A percentile compares a stretch with the other conserved stretches of the same genome.
phyloP scores from a whole-genome alignment of 2,797 vertebrate species.

The Ctenosaura bakeri region DNA sequence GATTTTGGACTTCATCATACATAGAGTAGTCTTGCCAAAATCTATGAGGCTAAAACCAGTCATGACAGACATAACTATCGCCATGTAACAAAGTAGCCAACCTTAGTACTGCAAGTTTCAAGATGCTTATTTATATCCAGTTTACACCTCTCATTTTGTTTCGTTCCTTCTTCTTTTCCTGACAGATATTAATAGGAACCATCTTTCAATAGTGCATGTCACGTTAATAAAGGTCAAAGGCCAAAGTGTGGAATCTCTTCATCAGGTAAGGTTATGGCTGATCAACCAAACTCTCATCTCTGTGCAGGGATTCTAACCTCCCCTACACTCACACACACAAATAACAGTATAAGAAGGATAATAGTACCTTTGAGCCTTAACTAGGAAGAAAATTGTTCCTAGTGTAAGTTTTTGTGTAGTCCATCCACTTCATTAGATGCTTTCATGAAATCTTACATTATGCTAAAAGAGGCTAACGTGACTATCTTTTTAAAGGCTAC shows the following conservation, averaged over 20 bases:
- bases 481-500: too few relatives aligned
- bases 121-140: conserved; percentile 9
- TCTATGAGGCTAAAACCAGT: not conserved
- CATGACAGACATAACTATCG: not conserved
- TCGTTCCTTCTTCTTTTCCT: conserved; percentile 34
- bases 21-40: not conserved
- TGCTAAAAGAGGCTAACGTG: too few relatives aligned
- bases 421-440: too few relatives aligned
- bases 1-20: not conserved
- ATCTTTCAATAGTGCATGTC: conserved; percentile 54
- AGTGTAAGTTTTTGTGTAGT: too few relatives aligned
- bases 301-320: not conserved
- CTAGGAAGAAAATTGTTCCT: too few relatives aligned
- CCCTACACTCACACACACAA: too few relatives aligned
- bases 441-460: too few relatives aligned
- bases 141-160: not conserved
- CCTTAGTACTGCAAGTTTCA: not conserved
- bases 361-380: too few relatives aligned
- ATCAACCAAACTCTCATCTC: not conserved
- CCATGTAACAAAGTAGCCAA: not conserved
- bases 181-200: conserved; percentile 59
- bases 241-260: conserved; percentile 74
- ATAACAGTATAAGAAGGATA: too few relatives aligned
- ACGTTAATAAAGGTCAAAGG: conserved; percentile 67
- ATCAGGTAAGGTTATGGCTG: conserved; percentile 79